Conservation (phyloP, 2,888 invertebrate species). For the Heliothis peltigera region DNA sequence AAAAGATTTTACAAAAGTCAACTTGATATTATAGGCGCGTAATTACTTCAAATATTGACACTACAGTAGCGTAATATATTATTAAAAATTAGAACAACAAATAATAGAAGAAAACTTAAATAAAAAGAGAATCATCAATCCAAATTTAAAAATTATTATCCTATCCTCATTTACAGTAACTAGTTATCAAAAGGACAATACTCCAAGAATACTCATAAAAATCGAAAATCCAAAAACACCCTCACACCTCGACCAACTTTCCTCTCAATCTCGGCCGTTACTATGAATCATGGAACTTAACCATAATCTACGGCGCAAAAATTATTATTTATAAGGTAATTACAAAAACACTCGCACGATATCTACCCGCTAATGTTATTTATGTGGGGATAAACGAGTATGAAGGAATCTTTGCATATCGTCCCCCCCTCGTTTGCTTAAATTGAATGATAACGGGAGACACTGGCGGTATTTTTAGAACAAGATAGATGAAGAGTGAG, state of each 20-base stretch:
- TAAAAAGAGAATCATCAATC: too few species aligned
- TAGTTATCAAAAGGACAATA: background rate
- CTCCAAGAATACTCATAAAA: background rate
- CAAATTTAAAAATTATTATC: too few species aligned
- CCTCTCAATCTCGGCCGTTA: slow-evolving; percentile 52
- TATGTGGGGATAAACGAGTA: slow-evolving; percentile 86
- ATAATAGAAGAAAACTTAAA: too few species aligned
- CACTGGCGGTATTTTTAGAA: slow-evolving; percentile 52
- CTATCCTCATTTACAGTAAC: too few species aligned
- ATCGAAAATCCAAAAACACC: background rate
- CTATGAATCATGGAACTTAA: slow-evolving; percentile 83
- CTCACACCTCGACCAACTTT: slow-evolving; percentile 12
- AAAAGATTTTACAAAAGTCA: too few species aligned
- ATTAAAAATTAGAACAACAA: too few species aligned
- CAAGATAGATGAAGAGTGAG: slow-evolving; percentile 18
- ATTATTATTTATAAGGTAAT: slow-evolving; percentile 90
- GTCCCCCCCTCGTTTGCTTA: slow-evolving; percentile 73
- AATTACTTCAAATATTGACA: too few species aligned
- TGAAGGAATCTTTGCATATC: slow-evolving; percentile 87
- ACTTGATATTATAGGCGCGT: background rate
- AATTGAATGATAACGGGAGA: slow-evolving; percentile 84
- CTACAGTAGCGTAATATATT: too few species aligned
- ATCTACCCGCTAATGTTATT: slow-evolving; percentile 86
- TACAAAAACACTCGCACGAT: slow-evolving; percentile 88
- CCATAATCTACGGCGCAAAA: slow-evolving; percentile 85